Conservation (phyloP, 2,113 vertebrate genomes). For the Tenrec ecaudatus region DNA sequence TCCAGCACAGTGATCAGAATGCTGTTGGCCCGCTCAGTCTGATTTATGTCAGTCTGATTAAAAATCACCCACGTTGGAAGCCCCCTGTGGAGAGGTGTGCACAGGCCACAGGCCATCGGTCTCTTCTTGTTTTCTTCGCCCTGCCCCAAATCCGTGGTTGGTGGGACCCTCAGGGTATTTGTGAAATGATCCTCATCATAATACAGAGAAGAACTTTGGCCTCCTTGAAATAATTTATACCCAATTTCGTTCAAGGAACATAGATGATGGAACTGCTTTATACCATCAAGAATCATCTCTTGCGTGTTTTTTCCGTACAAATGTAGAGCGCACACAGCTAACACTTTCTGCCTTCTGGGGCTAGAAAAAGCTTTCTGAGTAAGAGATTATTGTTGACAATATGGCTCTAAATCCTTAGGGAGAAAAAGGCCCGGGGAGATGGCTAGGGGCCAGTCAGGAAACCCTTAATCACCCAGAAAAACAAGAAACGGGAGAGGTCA, state of each 20-base stretch:
- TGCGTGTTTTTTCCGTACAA: slow-evolving; percentile 31
- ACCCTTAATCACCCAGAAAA: slow-evolving; percentile 77
- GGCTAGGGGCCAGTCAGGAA: slow-evolving; percentile 78
- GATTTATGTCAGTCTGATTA: slow-evolving; percentile 84
- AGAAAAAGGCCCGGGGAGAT: slow-evolving; percentile 74
- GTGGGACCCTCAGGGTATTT: slow-evolving; percentile 68
- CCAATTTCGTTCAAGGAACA: slow-evolving; percentile 74
- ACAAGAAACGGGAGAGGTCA: slow-evolving; percentile 69
- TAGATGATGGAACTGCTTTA: slow-evolving; percentile 6
- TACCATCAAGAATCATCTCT: slow-evolving; percentile 61
- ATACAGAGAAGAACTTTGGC: slow-evolving; percentile 71
- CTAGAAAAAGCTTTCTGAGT: slow-evolving; percentile 76
- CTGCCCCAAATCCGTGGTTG: slow-evolving; percentile 53
- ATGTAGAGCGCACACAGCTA: slow-evolving; percentile 46
- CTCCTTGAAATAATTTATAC: slow-evolving; percentile 80
- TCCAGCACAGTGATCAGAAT: slow-evolving; percentile 77
- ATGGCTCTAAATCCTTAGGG: slow-evolving; percentile 75
- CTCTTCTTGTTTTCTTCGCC: slow-evolving; percentile 72
- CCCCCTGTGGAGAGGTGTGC: slow-evolving; percentile 71
- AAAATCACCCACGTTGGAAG: slow-evolving; percentile 86
- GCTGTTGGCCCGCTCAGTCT: slow-evolving; percentile 78
- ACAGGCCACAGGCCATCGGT: slow-evolving; percentile 67
- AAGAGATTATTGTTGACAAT: slow-evolving; percentile 81
- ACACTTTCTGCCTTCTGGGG: slow-evolving; percentile 64
- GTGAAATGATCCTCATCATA: slow-evolving; percentile 75